These are phyloP conservation scores for Ophthalmolycus amberensis DNA, from an alignment of 2,113 vertebrate species.

Conservation along the genomic window DNA sequence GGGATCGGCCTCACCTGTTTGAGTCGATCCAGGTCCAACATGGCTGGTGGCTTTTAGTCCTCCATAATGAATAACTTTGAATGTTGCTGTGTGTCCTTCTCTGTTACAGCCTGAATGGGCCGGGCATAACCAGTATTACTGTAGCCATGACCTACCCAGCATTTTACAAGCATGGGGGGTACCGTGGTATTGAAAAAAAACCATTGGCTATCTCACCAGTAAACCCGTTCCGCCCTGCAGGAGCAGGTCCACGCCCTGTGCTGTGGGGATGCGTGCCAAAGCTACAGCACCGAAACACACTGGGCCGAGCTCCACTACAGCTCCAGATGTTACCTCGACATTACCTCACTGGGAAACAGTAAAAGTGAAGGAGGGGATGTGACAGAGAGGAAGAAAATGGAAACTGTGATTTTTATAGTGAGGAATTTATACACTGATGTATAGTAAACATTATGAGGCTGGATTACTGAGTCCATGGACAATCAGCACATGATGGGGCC, in stretches of 20 bases:
- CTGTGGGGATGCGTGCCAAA: slow-evolving; percentile 38
- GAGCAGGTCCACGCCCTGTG: not conserved
- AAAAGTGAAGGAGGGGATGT: slow-evolving; percentile 21
- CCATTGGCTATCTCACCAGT: not conserved
- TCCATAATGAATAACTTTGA: not conserved
- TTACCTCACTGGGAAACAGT: slow-evolving; percentile 57
- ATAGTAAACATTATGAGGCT: not conserved
- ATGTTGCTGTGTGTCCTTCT: no score
- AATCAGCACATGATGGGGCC: not conserved
- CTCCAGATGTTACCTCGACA: slow-evolving; percentile 64
- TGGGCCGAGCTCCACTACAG: not conserved
- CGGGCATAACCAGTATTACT: not conserved
- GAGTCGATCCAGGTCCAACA: no score
- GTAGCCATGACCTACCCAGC: not conserved
- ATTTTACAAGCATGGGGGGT: slow-evolving; percentile 23
- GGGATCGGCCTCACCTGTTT: not conserved
- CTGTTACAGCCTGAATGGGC: not conserved
- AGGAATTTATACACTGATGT: slow-evolving; percentile 3
- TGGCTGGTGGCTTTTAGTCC: no score
- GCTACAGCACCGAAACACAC: slow-evolving; percentile 44
- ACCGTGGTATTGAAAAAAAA: not conserved
- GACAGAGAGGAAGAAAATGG: slow-evolving; percentile 2
- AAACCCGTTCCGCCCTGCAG: not conserved
- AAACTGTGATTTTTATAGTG: slow-evolving; percentile 21
- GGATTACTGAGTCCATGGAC: not conserved